Evolutionary conservation across 2,113 vertebrate species (phyloP).

Genomic region (Baryphthengus martii): DNA sequence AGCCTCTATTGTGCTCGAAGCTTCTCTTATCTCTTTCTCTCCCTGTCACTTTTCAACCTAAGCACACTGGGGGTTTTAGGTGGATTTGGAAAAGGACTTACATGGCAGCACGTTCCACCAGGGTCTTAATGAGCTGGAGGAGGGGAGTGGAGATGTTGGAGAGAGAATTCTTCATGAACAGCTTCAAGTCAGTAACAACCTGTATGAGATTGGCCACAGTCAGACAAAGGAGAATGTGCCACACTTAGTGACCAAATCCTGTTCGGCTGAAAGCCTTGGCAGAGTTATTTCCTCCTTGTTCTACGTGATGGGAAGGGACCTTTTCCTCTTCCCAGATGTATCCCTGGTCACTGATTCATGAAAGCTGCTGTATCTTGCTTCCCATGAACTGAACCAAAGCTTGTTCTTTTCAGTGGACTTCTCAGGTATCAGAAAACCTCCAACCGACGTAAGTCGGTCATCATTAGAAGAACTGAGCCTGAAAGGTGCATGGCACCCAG

Average conservation of each 20-base stretch:
- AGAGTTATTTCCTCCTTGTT: not conserved
- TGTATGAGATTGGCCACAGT: conserved; percentile 11
- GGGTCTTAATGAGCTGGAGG: conserved; percentile 80
- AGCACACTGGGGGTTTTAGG: too few relatives aligned
- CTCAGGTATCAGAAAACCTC: not conserved
- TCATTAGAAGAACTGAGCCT: not conserved
- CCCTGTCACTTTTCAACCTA: not conserved
- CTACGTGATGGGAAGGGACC: too few relatives aligned
- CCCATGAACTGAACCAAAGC: not conserved
- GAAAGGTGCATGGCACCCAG: not conserved
- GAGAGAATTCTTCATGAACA: conserved; percentile 86
- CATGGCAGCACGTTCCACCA: conserved; percentile 91
- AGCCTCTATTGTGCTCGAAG: not conserved
- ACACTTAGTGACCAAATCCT: not conserved
- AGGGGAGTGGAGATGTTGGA: conserved; percentile 69
- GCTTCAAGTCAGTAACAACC: conserved; percentile 93
- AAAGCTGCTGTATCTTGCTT: not conserved
- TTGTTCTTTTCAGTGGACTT: not conserved
- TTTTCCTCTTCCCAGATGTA: not conserved
- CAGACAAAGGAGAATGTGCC: not conserved
- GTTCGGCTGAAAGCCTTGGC: too few relatives aligned
- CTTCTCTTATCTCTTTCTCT: not conserved
- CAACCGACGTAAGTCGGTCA: not conserved
- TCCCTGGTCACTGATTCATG: not conserved
- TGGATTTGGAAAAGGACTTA: conserved; percentile 58